Conservation (phyloP, 2,113 vertebrate genomes). For the Hypanus sabinus region DNA sequence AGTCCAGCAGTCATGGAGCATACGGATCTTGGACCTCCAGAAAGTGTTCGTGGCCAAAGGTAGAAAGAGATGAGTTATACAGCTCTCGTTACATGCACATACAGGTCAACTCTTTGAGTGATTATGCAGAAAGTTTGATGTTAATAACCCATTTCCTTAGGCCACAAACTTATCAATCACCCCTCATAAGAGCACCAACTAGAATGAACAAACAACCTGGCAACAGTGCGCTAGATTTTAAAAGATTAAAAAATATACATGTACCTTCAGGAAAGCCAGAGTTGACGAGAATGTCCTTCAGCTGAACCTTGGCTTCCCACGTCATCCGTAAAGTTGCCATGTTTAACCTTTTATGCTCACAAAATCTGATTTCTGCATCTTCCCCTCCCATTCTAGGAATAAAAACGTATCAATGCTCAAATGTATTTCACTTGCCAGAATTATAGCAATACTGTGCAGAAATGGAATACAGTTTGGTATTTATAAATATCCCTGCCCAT, state of each 20-base stretch:
- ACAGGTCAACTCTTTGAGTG: no score
- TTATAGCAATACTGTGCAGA: not conserved
- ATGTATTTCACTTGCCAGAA: not conserved
- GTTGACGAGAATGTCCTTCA: conserved; percentile 86
- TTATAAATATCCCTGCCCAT: not conserved
- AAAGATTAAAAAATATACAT: conserved; percentile 23
- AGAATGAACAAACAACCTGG: not conserved
- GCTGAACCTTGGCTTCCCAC: conserved; percentile 95
- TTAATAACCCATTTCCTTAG: no score
- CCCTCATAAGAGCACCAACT: not conserved
- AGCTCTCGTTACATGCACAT: no score
- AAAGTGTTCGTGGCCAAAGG: no score
- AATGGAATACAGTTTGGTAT: not conserved
- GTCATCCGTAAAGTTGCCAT: conserved; percentile 94
- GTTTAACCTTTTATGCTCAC: conserved; percentile 89
- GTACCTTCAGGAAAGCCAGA: conserved; percentile 89
- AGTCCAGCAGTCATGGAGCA: no score
- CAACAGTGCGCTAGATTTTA: not conserved
- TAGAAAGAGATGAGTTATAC: no score
- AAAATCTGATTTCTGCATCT: conserved; percentile 81
- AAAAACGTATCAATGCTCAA: conserved; percentile 27
- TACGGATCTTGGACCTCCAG: no score
- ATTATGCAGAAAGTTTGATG: no score
- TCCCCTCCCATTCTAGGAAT: conserved; percentile 77
- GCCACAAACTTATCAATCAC: no score